These are phyloP conservation scores for Planiliza haematocheilus DNA, from an alignment of 2,113 vertebrate species.

Conservation along the genomic window DNA sequence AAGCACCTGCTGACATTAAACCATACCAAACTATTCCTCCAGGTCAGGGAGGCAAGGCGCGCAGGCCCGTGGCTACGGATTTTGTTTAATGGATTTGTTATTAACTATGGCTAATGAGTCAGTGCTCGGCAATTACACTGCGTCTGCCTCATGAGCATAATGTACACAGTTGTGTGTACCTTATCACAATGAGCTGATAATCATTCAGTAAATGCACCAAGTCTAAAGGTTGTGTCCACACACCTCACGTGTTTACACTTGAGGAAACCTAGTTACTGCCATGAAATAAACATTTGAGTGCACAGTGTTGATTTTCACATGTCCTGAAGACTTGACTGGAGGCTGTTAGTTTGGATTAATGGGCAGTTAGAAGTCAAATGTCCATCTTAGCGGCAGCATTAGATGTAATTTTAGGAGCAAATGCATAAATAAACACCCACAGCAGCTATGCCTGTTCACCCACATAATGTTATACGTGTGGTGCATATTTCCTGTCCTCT, in stretches of 20 bases:
- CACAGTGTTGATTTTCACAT: slow-evolving; percentile 54
- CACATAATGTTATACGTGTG: slow-evolving; percentile 4
- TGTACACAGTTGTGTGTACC: not conserved
- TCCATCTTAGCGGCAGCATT: not conserved
- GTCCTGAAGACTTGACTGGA: not conserved
- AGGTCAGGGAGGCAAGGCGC: too few species aligned
- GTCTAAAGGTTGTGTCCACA: slow-evolving; percentile 62
- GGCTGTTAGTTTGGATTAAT: slow-evolving; percentile 13
- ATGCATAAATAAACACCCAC: not conserved
- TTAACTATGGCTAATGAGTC: slow-evolving; percentile 34
- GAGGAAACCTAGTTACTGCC: slow-evolving; percentile 7
- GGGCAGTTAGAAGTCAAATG: slow-evolving; percentile 2
- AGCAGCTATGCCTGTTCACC: not conserved
- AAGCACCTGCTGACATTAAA: too few species aligned
- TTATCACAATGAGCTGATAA: slow-evolving; percentile 15
- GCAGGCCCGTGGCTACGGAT: not conserved
- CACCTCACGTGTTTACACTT: slow-evolving; percentile 24
- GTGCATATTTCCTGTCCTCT: slow-evolving; percentile 37
- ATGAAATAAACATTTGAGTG: slow-evolving; percentile 52
- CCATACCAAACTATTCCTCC: too few species aligned
- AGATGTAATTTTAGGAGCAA: slow-evolving; percentile 8
- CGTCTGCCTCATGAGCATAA: not conserved
- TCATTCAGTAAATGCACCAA: not conserved
- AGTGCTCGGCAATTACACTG: not conserved
- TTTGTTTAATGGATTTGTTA: slow-evolving; percentile 16